A percentile compares a stretch with the other conserved stretches of the same genome.
Evolutionary conservation across 2,797 vertebrate species (phyloP).

Genomic region (Danio albolineatus): DNA sequence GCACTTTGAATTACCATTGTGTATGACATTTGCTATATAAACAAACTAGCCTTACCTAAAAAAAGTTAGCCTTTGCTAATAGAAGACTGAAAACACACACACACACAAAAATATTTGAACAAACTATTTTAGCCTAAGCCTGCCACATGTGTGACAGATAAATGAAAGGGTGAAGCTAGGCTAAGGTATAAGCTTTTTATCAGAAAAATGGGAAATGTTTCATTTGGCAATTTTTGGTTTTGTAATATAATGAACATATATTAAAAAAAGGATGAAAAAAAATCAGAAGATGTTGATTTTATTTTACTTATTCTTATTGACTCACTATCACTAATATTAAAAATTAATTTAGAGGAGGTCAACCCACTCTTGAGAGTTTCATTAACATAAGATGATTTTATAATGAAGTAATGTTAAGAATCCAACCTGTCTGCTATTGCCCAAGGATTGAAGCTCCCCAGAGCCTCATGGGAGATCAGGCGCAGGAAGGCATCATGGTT

Average conservation of each 20-base stretch:
- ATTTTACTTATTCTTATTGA: too few species aligned
- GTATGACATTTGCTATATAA: too few species aligned
- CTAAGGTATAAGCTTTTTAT: neutral
- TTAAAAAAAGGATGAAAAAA: too few species aligned
- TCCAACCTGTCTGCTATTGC: conserved; percentile 86
- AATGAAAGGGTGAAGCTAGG: neutral
- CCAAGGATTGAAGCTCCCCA: conserved; percentile 88
- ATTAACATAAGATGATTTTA: neutral
- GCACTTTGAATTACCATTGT: too few species aligned
- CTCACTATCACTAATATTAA: too few species aligned
- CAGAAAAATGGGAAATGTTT: neutral
- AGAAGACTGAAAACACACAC: neutral
- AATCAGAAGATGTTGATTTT: too few species aligned
- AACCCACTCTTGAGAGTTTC: neutral
- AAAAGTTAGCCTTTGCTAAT: too few species aligned
- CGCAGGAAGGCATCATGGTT: conserved; percentile 81
- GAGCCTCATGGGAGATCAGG: conserved; percentile 79
- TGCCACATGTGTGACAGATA: neutral
- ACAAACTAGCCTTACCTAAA: too few species aligned
- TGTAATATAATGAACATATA: neutral
- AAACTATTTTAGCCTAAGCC: neutral
- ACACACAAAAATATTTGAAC: neutral
- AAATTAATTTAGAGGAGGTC: neutral
- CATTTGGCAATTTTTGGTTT: neutral
- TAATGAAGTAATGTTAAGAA: neutral